These are phyloP conservation scores for Rhimphoctona megacephalus DNA, from an alignment of 2,888 invertebrate species.

Conservation along the genomic window DNA sequence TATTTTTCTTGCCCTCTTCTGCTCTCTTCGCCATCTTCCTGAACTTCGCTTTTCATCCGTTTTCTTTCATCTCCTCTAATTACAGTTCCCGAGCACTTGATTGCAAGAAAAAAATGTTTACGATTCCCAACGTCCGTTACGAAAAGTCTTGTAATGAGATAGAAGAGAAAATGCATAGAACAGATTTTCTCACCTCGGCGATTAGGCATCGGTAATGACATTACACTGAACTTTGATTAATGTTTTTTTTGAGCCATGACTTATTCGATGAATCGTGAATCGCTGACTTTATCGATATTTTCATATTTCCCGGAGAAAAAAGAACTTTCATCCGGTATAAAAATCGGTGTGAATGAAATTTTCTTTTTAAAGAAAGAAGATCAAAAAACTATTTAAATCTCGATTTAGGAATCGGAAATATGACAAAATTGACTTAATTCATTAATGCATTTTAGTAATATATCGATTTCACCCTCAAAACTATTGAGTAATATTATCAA, in stretches of 20 bases:
- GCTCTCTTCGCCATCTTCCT: constrained; percentile 13
- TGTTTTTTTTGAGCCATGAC: neutral
- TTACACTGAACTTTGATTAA: no score
- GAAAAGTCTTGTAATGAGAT: constrained; percentile 68
- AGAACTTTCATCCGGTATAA: no score
- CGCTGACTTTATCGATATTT: constrained; percentile 8
- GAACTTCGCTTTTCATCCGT: constrained; percentile 51
- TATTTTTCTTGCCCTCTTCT: constrained; percentile 34
- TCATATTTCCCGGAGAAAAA: no score
- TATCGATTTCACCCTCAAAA: neutral
- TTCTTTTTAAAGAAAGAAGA: no score
- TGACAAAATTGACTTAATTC: neutral
- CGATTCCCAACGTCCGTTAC: constrained; percentile 63
- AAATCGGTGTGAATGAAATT: no score
- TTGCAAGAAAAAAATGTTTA: constrained; percentile 68
- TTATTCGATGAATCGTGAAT: constrained; percentile 37
- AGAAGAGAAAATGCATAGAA: constrained; percentile 1
- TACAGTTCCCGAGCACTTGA: constrained; percentile 66
- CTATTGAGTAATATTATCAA: neutral
- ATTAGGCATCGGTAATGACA: neutral
- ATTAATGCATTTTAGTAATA: neutral
- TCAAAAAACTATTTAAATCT: neutral
- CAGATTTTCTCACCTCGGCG: neutral
- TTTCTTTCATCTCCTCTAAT: constrained; percentile 68
- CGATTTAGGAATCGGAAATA: no score